Base-by-base conservation (phyloP, 1,140 invertebrate species). In the Euwallacea similis region DNA sequence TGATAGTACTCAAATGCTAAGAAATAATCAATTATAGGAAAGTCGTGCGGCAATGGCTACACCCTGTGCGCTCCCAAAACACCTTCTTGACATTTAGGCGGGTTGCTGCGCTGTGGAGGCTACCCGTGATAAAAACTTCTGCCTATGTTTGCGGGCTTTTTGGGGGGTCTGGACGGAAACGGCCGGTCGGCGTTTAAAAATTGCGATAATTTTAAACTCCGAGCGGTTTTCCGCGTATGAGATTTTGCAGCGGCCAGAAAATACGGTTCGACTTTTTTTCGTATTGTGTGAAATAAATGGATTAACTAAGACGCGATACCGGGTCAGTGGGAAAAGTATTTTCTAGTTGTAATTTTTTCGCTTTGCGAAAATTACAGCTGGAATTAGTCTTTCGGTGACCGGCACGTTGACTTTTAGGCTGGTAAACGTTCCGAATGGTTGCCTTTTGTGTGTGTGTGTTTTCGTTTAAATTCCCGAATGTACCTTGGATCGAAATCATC, bases 271-370 rank as follows among this genome's bases (percentile, higher is more conserved):
- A 61, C 70, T 47, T 64, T 50, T 66, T 76, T 76, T 71, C 71
- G 70, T 64, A 60, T 70, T 74, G 73, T 81, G 80, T 80, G 80
- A 81, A 81, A 81, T 75, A 81, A 81, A 81, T 81, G 80, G 80
- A 81, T 81, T 75, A 73, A 73, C 42, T 73, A 66, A 33, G 21
- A 33, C 21, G 21, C 21, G 21, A 33, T 33, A 33, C 21, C 21
- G 21, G 21, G 21, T 33, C 21, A 33, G 21, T 33, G 21, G 21
- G 21, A 33, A 33, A 33, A 33, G 21, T 33, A 33, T 33, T 33
- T 33, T 33, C 21, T 33, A 33, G 21, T 33, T 33, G 21, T 33
- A 33, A 33, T 33, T 33, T 33, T 33, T 33, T 33, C 21, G 21
- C 21, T 33, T 33, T 2, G 21, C 21, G 21, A 33, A 33, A 33